These are phyloP conservation scores for Callipepla squamata DNA, from an alignment of 2,113 vertebrate genomes.

Conservation along the genomic window DNA sequence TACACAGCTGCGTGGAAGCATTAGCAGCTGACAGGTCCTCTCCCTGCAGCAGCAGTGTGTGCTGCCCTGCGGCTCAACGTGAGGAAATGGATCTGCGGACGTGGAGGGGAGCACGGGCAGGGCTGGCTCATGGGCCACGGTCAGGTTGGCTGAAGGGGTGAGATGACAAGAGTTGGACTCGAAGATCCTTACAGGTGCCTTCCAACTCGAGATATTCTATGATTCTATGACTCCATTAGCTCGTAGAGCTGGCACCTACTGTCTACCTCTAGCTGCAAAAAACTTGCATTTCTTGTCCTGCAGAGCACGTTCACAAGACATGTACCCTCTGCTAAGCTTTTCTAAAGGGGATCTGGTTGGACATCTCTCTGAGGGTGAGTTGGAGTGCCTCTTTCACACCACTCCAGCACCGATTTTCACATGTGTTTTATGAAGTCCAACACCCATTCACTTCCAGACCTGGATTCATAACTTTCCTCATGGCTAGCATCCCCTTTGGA, in stretches of 20 bases:
- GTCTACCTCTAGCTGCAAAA: not conserved
- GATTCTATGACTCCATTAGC: not conserved
- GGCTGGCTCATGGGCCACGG: fast-evolving
- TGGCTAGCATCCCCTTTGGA: not conserved
- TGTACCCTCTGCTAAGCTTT: not conserved
- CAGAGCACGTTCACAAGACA: not conserved
- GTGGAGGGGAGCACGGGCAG: not conserved
- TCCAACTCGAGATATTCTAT: too few species aligned
- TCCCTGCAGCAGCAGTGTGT: not conserved
- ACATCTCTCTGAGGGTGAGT: not conserved
- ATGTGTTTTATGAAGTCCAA: not conserved
- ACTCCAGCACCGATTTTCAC: not conserved
- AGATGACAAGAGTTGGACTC: not conserved
- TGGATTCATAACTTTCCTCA: not conserved
- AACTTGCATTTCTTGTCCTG: not conserved
- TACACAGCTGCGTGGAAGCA: constrained; percentile 58
- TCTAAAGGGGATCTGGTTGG: not conserved
- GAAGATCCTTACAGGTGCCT: too few species aligned
- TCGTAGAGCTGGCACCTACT: not conserved
- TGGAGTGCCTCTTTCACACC: not conserved
- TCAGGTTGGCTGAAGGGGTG: fast-evolving
- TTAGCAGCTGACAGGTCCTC: constrained; percentile 59
- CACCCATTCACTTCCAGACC: not conserved
- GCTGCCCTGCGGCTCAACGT: not conserved
- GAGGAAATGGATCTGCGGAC: not conserved